Conservation (phyloP, 2,113 vertebrate species). For the Formicarius rufipectus region DNA sequence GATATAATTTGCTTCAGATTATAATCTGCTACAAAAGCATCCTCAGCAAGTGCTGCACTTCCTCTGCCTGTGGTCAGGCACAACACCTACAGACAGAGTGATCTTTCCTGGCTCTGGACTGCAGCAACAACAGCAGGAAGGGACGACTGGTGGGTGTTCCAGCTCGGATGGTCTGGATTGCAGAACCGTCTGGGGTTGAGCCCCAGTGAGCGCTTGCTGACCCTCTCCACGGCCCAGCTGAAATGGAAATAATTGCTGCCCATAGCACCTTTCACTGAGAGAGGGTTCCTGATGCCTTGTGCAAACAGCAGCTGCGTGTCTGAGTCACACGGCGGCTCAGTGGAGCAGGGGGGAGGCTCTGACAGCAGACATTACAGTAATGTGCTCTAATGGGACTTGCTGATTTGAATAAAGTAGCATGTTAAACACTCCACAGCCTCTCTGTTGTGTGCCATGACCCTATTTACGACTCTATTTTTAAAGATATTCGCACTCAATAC, state of each 20-base stretch:
- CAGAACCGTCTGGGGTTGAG: not conserved
- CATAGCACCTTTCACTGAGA: not conserved
- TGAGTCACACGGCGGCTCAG: not conserved
- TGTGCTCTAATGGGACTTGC: conserved; percentile 45
- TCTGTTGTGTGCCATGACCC: not conserved
- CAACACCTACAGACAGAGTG: not conserved
- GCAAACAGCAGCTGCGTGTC: conserved; percentile 10
- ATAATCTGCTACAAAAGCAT: not conserved
- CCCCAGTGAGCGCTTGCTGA: not conserved
- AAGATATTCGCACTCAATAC: conserved; percentile 8
- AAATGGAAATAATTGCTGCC: conserved; percentile 57
- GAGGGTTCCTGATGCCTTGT: not conserved
- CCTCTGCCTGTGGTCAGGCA: not conserved
- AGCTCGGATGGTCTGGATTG: not conserved
- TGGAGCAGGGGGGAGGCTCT: not conserved
- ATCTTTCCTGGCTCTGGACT: not conserved
- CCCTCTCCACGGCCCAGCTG: not conserved
- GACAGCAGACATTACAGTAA: conserved; percentile 46
- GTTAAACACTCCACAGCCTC: conserved; percentile 8
- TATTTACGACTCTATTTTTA: conserved; percentile 25
- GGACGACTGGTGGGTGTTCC: not conserved
- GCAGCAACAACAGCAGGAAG: not conserved
- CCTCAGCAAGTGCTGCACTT: not conserved
- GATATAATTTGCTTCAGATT: not conserved
- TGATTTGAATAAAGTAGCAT: conserved; percentile 45